phyloP scores from a whole-genome alignment of 2,888 invertebrate species.

The Sesamia inferens region DNA sequence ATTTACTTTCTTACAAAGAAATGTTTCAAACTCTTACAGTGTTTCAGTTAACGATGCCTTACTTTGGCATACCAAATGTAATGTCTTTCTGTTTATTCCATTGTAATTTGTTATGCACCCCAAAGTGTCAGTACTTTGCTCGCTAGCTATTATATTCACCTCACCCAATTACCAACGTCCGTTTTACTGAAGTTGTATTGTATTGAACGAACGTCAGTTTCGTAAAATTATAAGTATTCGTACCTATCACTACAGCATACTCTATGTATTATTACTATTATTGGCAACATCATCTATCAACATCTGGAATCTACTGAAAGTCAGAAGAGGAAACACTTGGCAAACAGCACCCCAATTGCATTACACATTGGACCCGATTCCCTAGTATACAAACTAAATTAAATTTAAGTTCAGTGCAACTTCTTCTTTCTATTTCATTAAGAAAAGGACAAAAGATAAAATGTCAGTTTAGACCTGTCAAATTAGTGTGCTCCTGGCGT shows the following conservation, averaged over 20 bases:
- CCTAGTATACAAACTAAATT: too few species aligned
- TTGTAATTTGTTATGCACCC: constrained; percentile 23
- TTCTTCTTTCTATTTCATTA: too few species aligned
- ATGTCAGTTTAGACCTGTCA: too few species aligned
- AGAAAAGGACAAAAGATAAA: too few species aligned
- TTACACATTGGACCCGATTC: too few species aligned
- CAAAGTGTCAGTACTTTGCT: constrained; percentile 20
- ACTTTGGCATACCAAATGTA: constrained; percentile 1
- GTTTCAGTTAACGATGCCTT: neutral
- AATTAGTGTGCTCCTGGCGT: too few species aligned
- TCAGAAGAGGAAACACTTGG: neutral
- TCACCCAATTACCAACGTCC: constrained; percentile 39
- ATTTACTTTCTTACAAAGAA: neutral
- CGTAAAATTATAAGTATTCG: neutral
- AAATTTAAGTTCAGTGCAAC: too few species aligned
- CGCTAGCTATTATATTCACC: constrained; percentile 14
- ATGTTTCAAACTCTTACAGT: neutral
- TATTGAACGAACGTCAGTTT: constrained; percentile 6
- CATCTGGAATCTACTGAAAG: neutral
- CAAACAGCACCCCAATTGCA: too few species aligned
- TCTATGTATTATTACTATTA: neutral
- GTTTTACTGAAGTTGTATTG: constrained; percentile 13
- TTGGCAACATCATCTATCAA: too few species aligned
- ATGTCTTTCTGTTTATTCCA: constrained; percentile 15
- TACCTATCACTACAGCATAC: neutral